Percentiles rank a stretch among this genome's conserved stretches.
These are phyloP conservation scores for Heterodera schachtii DNA, from an alignment of 1,140 invertebrate genomes.

Conservation along the genomic window DNA sequence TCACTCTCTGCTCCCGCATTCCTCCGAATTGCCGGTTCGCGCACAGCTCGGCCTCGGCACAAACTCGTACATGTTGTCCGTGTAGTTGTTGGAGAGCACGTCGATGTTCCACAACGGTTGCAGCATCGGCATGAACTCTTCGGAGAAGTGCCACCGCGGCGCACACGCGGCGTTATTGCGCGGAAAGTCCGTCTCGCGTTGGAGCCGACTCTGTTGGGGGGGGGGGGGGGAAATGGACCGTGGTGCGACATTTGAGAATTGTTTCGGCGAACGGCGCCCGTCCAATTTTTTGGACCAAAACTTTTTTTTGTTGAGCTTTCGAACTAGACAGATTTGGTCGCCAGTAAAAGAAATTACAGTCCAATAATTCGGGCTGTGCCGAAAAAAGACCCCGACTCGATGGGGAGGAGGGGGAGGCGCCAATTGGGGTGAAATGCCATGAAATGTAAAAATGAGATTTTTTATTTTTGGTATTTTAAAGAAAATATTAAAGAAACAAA, in stretches of 20 bases:
- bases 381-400: too few relatives aligned
- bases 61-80: slow-evolving; percentile 61
- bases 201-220: slow-evolving; percentile 46
- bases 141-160: slow-evolving; percentile 45
- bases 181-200: slow-evolving; percentile 56
- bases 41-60: slow-evolving; percentile 54
- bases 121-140: slow-evolving; percentile 44
- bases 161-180: slow-evolving; percentile 45
- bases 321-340: too few relatives aligned
- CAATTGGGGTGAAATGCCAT: too few relatives aligned
- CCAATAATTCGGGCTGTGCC: too few relatives aligned
- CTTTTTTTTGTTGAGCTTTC: too few relatives aligned
- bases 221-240: too few relatives aligned
- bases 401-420: too few relatives aligned
- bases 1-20: slow-evolving; percentile 51
- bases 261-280: too few relatives aligned
- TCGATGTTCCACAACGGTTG: slow-evolving; percentile 55
- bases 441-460: slow-evolving; percentile 44
- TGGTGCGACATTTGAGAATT: too few relatives aligned
- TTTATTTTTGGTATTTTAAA: background rate
- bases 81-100: slow-evolving; percentile 63
- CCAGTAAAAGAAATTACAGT: too few relatives aligned
- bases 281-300: too few relatives aligned
- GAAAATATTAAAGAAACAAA: too few relatives aligned
- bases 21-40: slow-evolving; percentile 33